Evolutionary conservation across 2,113 vertebrate genomes (phyloP), one percentile per base, ranked within the genome.

Genomic region (Saccopteryx leptura): DNA sequence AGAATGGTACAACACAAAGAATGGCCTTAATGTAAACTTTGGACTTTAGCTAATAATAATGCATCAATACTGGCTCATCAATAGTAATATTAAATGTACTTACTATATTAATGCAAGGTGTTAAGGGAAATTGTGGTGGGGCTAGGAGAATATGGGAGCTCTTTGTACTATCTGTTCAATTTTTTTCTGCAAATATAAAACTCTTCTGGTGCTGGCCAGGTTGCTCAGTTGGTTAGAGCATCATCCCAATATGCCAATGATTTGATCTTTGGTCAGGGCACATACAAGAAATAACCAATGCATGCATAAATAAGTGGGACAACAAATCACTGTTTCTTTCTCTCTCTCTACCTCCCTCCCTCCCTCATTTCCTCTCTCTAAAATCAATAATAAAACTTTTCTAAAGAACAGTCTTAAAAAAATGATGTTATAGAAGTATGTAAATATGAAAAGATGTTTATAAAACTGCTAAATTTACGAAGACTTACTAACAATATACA

Each of bases 101-200:
- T 12, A 79, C 56, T 58, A 63, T 10, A 71, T 31, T 50, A 86
- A 80, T 9, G 8, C 82, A 87, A 79, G 9, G 31, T 80, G 8
- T 87, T 78, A 78, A 12, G 28, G 46, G 48, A 74, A 66, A 28
- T 46, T 52, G 9, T 23, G 31, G 68, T 52, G 39, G 39, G 19
- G 5, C 17, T 78, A 63, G n/a, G 19, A 33, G 26, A 14, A 63
- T 48, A 63, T 33, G 63, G 68, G 61, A 88, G 83, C 26, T 83
- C 90, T 82, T 83, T 88, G 39, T 31, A 76, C 78, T 95, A 76
- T 24, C 31, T 83, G 61, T 68, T 95, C 52, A 76, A 21, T 76
- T 83, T 95, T 82, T 88, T 92, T 86, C 94, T 78, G 46, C 88
- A 71, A 88, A 76, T 82, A 60, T 54, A 61, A 92, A 91, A 69